Evolutionary conservation across 37 sponge, comb jelly and placozoan genomes (phyloP).

Genomic region (Chondrosia reniformis): DNA sequence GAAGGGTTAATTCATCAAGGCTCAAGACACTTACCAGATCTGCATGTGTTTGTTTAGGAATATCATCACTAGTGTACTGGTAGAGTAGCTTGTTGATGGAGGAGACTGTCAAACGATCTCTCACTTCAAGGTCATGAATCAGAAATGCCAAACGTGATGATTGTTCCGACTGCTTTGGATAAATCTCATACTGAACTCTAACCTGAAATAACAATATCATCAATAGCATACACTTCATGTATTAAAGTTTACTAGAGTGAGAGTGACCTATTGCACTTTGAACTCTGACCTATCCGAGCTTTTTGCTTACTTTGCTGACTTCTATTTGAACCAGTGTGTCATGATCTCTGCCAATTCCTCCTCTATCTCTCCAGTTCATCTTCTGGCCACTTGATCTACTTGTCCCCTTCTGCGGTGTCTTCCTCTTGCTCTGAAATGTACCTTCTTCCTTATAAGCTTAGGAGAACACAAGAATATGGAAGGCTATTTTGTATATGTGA

Average conservation of each 20-base stretch:
- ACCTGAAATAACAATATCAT: too few species aligned
- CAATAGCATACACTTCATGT: too few species aligned
- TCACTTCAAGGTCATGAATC: constrained; percentile 78
- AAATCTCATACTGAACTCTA: constrained; percentile 66
- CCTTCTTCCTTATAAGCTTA: too few species aligned
- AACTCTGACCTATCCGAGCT: too few species aligned
- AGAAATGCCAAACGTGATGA: constrained; percentile 70
- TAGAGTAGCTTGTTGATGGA: constrained; percentile 94
- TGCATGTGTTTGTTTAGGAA: constrained; percentile 82
- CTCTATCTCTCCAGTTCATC: constrained; percentile 34
- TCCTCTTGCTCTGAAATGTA: not conserved
- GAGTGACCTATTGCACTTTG: too few species aligned
- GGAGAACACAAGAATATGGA: too few species aligned
- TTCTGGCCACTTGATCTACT: not conserved
- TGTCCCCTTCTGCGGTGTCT: not conserved
- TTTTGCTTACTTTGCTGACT: constrained; percentile 66
- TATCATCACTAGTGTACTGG: constrained; percentile 76
- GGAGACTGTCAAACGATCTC: constrained; percentile 75
- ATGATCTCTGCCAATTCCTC: constrained; percentile 72
- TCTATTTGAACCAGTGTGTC: constrained; percentile 63
- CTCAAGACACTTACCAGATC: constrained; percentile 83
- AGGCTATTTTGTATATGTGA: too few species aligned
- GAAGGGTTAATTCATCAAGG: too few species aligned
- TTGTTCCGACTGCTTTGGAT: constrained; percentile 59
- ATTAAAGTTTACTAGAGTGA: too few species aligned